Conservation (phyloP, 2,888 invertebrate genomes). For the Megastigmus dorsalis region DNA sequence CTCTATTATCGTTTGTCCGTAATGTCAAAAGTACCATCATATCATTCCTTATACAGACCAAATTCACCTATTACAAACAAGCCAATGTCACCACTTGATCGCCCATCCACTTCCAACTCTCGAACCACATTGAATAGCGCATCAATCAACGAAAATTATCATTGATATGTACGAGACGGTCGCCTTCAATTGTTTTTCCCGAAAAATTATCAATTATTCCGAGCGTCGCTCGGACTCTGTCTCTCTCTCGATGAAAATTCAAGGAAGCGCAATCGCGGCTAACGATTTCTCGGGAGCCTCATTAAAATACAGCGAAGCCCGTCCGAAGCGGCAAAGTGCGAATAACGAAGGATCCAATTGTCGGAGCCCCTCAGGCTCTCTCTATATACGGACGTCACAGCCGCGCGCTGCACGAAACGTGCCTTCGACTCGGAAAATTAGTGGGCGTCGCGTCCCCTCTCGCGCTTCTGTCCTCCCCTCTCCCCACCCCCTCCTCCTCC, state of each 20-base stretch:
- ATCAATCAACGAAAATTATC: conserved; percentile 2
- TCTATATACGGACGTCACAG: not conserved
- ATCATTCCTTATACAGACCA: no score
- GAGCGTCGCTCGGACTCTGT: not conserved
- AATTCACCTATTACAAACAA: no score
- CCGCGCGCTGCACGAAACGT: no score
- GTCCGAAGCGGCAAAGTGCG: conserved; percentile 25
- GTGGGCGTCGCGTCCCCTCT: conserved; percentile 12
- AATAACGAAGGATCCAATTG: conserved; percentile 54
- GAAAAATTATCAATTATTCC: conserved; percentile 44
- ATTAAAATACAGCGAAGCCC: conserved; percentile 48
- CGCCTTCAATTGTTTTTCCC: conserved; percentile 3
- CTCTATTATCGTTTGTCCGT: no score
- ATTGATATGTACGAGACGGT: not conserved
- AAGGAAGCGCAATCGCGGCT: conserved; percentile 45
- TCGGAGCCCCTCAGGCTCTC: conserved; percentile 13
- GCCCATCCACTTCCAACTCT: no score
- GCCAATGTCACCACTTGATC: no score
- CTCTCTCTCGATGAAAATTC: conserved; percentile 41
- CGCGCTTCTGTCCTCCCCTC: not conserved
- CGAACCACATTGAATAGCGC: no score
- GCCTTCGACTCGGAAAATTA: conserved; percentile 42
- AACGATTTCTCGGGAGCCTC: conserved; percentile 49
- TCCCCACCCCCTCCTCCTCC: not conserved
- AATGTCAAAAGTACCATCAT: no score